These are phyloP conservation scores for Poeciliopsis occidentalis DNA, from an alignment of 2,113 vertebrate species.

Conservation along the genomic window DNA sequence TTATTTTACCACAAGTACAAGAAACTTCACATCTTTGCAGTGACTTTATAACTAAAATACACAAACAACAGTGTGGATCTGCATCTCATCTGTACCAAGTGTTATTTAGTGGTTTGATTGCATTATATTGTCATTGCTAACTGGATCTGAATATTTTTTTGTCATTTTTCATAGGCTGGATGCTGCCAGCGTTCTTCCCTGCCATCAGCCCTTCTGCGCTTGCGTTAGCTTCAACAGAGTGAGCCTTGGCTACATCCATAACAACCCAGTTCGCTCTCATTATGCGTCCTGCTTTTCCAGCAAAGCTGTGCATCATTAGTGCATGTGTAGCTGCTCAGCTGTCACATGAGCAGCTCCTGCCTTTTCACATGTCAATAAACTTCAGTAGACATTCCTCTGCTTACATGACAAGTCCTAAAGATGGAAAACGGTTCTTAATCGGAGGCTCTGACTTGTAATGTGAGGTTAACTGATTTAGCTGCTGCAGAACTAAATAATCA, in stretches of 20 bases:
- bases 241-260: background rate
- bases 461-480: conserved; percentile 21
- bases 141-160: background rate
- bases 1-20: background rate
- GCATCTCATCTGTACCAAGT: too few relatives aligned
- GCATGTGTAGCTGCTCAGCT: background rate
- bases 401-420: background rate
- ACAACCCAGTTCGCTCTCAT: background rate
- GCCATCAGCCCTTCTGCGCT: conserved; percentile 22
- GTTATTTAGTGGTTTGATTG: background rate
- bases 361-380: background rate
- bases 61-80: background rate
- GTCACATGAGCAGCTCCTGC: background rate
- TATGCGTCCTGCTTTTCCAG: background rate
- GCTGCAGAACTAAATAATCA: conserved; percentile 11
- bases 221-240: conserved; percentile 16
- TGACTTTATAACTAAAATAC: too few relatives aligned
- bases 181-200: background rate
- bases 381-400: background rate
- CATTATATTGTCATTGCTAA: background rate
- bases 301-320: background rate
- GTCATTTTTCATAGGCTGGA: conserved; percentile 5
- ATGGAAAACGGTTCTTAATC: background rate
- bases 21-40: background rate
- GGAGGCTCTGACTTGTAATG: background rate